These are phyloP conservation scores for Psittacus erithacus DNA, from an alignment of 2,113 vertebrate genomes.

Conservation along the genomic window DNA sequence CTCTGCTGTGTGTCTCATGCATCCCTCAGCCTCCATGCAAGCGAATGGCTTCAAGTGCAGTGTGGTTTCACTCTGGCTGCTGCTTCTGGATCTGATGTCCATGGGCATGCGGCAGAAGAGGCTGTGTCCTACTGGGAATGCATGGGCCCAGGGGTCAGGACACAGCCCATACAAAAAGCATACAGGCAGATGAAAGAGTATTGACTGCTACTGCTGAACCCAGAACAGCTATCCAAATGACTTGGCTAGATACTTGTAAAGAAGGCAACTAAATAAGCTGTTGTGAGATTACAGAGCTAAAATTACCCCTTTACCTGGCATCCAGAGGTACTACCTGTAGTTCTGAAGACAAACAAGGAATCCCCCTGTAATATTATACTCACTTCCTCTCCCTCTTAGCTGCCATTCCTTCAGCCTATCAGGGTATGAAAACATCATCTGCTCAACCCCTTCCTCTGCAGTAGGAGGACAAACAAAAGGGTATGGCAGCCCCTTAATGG, in stretches of 20 bases:
- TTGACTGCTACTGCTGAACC: not conserved
- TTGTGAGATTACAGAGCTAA: not conserved
- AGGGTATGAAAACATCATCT: not conserved
- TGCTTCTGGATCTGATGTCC: not conserved
- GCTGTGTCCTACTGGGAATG: not conserved
- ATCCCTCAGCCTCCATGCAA: not conserved
- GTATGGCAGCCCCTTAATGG: not conserved
- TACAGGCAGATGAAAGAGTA: not conserved
- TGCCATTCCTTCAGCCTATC: not conserved
- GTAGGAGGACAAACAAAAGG: not conserved
- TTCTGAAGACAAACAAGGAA: not conserved
- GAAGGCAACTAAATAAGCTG: not conserved
- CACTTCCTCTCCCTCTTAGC: not conserved
- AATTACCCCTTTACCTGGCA: not conserved
- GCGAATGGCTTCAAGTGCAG: not conserved
- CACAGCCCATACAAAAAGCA: not conserved
- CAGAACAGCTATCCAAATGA: not conserved
- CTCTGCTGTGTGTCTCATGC: not conserved
- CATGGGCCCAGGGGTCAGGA: not conserved
- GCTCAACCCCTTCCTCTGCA: fast-evolving
- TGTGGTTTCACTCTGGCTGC: not conserved
- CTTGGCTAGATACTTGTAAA: not conserved
- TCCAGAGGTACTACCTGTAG: not conserved
- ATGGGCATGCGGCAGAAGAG: not conserved
- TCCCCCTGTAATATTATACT: not conserved